Conservation (phyloP, 2,113 vertebrate genomes). For the Paracanthobrama guichenoti region DNA sequence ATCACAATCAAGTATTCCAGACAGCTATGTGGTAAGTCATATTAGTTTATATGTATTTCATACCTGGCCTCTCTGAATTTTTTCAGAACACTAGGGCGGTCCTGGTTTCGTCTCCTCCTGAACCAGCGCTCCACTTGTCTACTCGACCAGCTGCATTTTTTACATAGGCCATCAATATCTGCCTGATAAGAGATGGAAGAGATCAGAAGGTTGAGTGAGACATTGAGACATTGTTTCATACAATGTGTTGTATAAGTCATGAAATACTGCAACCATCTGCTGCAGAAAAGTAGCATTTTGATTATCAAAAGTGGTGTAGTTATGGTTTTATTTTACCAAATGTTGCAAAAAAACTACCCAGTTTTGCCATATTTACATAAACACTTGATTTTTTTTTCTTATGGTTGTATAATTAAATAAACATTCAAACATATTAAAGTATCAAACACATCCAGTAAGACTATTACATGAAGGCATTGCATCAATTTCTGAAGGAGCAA, state of each 20-base stretch:
- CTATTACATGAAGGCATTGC: not conserved
- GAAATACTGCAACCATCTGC: not conserved
- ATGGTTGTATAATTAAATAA: not conserved
- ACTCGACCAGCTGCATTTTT: constrained; percentile 84
- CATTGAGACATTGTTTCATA: no score
- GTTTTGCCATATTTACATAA: not conserved
- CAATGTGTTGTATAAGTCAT: not conserved
- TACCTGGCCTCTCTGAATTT: constrained; percentile 95
- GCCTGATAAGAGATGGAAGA: constrained; percentile 65
- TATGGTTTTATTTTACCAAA: not conserved
- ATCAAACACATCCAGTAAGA: not conserved
- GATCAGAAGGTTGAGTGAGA: not conserved
- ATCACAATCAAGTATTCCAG: not conserved
- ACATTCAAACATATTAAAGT: not conserved
- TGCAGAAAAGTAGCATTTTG: not conserved
- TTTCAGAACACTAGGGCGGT: constrained; percentile 83
- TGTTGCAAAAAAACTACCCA: not conserved
- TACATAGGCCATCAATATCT: constrained; percentile 85
- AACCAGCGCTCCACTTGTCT: constrained; percentile 91
- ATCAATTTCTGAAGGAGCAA: not conserved
- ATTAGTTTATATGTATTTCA: constrained; percentile 19
- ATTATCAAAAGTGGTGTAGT: not conserved
- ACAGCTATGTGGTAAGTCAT: not conserved
- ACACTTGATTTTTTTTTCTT: not conserved
- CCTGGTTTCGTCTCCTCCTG: constrained; percentile 81